Evolutionary conservation across 2,797 vertebrate genomes (phyloP).

Genomic region (Megaceryle alcyon): DNA sequence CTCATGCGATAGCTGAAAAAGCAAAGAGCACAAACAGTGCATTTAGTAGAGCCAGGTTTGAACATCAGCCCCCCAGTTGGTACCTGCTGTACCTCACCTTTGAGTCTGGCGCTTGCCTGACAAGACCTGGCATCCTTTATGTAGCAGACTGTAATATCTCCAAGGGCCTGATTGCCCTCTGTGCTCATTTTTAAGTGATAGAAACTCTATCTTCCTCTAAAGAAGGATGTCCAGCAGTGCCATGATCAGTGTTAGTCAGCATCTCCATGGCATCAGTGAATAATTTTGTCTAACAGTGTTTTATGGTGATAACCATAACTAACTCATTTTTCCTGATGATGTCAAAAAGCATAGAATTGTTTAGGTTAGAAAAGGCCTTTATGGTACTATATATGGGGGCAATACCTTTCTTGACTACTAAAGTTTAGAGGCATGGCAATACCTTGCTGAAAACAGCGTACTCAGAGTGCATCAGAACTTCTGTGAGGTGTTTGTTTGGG

Average conservation of each 20-base stretch:
- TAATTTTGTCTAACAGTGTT: background rate
- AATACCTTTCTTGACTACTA: background rate
- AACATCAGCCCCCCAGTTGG: accelerated
- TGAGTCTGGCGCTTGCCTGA: background rate
- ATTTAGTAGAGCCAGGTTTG: background rate
- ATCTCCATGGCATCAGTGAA: background rate
- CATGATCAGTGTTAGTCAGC: background rate
- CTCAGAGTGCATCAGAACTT: background rate
- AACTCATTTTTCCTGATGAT: background rate
- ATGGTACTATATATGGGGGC: background rate
- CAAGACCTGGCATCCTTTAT: background rate
- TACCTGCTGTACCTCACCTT: background rate
- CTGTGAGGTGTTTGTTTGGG: background rate
- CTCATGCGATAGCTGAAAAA: accelerated
- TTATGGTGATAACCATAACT: background rate
- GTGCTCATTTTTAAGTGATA: background rate
- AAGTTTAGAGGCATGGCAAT: background rate
- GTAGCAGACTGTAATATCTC: background rate
- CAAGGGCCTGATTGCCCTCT: background rate
- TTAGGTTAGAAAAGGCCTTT: background rate
- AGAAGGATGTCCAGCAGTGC: background rate
- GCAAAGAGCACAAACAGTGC: background rate
- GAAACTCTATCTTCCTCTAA: background rate
- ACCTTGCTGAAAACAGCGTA: background rate
- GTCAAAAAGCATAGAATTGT: background rate